These are phyloP conservation scores for Pachliopta kotzebuea DNA, from an alignment of 2,888 invertebrate species.

Conservation along the genomic window DNA sequence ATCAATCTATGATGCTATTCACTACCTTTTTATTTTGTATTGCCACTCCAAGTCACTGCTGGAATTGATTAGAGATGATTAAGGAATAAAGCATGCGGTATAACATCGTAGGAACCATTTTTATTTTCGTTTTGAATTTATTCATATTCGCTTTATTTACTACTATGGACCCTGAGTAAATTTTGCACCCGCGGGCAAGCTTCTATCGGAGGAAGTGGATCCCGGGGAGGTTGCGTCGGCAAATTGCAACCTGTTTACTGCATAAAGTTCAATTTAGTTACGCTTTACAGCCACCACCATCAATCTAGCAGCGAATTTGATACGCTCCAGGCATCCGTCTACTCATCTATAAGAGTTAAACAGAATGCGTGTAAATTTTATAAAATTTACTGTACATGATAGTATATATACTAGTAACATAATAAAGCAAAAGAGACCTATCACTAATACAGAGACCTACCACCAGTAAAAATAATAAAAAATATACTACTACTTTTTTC, in stretches of 20 bases:
- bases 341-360: background rate
- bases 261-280: slow-evolving; percentile 23
- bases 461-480: too few relatives aligned
- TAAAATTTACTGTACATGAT: background rate
- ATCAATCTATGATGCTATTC: too few relatives aligned
- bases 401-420: background rate
- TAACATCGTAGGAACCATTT: too few relatives aligned
- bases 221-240: slow-evolving; percentile 12
- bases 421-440: background rate
- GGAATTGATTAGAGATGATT: too few relatives aligned
- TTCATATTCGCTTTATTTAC: background rate
- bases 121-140: background rate
- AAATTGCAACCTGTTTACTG: slow-evolving; percentile 26
- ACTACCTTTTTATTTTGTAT: too few relatives aligned
- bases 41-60: too few relatives aligned
- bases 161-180: background rate
- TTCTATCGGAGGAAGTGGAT: slow-evolving; percentile 21
- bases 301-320: background rate
- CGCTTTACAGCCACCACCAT: slow-evolving; percentile 9
- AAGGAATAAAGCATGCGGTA: background rate
- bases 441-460: too few relatives aligned
- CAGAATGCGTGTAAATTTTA: background rate
- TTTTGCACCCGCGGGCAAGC: slow-evolving; percentile 19
- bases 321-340: slow-evolving; percentile 1
- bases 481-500: too few relatives aligned